Evolutionary conservation across 2,797 vertebrate species (phyloP), one percentile per base, ranked within the genome.

Genomic region (Rachycentron canadum): DNA sequence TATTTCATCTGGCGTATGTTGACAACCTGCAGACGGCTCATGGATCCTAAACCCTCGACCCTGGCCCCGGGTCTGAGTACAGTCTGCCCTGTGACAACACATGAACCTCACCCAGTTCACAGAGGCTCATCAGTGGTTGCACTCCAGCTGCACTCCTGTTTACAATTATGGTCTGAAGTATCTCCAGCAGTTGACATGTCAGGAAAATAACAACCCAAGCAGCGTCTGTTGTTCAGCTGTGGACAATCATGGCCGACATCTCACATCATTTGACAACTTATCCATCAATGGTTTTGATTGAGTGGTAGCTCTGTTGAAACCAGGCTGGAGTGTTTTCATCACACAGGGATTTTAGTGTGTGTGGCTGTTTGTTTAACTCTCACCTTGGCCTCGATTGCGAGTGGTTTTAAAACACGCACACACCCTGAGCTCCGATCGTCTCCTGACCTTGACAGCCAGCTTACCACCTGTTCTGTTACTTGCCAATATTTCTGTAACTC

Each of bases 381-480:
- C 63, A 77, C 69, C 64, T 78, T 73, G 79, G 83, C 83, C 89
- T 73, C 76, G 66, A 81, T 68, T 62, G 43, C 63, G 76, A 88
- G 81, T 66, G 78, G 72, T 84, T 78, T 83, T 63, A 53, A 84
- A 84, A 41, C 26, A 32, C 26, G 28, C 65, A 58, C 38, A 25
- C 41, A 45, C 49, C 40, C 72, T 50, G 53, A 19, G 69, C 66
- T 88, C 78, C 87, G 77, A 85, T 90, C 53, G 49, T 66, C 83
- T 79, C 73, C 56, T 91, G 89, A 92, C 91, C 90, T 89, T 70
- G 73, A 69, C 88, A 76, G 60, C 85, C 91, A 83, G 86, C 71
- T 70, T 65, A 63, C 88, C 83, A 89, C 84, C 93, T 90, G 90
- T 67, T 86, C 82, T 92, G 86, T 84, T 89, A 81, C 91, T 92